phyloP scores from a whole-genome alignment of 2,113 vertebrate genomes.

The Brienomyrus brachyistius region DNA sequence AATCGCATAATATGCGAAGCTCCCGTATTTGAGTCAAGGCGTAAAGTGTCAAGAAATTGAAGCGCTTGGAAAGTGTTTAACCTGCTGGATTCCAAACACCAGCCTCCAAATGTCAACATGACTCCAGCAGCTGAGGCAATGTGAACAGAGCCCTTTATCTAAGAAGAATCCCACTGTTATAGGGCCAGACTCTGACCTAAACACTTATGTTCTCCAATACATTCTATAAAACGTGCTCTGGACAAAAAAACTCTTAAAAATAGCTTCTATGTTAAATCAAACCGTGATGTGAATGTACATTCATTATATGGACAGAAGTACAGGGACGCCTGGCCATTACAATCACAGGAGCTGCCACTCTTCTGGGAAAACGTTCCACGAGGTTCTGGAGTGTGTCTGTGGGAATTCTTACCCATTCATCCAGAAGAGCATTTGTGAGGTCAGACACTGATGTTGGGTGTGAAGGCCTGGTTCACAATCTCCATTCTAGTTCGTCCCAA shows the following conservation, averaged over 20 bases:
- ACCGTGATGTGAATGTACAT: not conserved
- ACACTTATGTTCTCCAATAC: not conserved
- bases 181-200: not conserved
- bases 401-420: not conserved
- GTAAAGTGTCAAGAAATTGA: not conserved
- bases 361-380: not conserved
- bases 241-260: not conserved
- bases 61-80: not conserved
- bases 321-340: not conserved
- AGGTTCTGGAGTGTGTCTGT: not conserved
- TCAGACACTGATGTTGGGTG: not conserved
- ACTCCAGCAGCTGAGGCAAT: not conserved
- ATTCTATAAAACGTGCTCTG: not conserved
- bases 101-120: not conserved
- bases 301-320: not conserved
- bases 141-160: not conserved
- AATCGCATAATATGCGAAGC: not conserved
- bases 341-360: not conserved
- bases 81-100: not conserved
- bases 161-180: not conserved
- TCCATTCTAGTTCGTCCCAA: not conserved
- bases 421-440: not conserved
- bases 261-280: not conserved
- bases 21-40: not conserved
- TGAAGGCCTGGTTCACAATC: not conserved